Evolutionary conservation across 2,888 invertebrate genomes (phyloP), one percentile per base, ranked within the genome.

Genomic region (Tigriopus californicus): DNA sequence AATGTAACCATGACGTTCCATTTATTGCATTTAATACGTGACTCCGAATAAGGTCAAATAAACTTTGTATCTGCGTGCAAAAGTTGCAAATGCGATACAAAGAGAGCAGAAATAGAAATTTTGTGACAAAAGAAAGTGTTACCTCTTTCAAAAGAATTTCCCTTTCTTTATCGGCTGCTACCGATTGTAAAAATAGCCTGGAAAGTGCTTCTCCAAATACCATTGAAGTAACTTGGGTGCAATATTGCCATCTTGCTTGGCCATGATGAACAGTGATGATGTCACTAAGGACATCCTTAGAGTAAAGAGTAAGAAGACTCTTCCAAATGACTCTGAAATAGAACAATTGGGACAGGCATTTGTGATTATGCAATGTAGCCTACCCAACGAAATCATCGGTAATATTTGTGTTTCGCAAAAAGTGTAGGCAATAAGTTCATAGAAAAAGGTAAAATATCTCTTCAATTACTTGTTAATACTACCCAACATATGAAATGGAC

Each of bases 191-290:
- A 22, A 18, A 56, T 13, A 56, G 44, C 25, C 56, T 12, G 11
- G 56, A 42, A 56, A 56, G 42, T 20, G 44, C 46, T 33, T 56
- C 56, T 15, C 56, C 56, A 25, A 56, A 56, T 13, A 56, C 22
- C 46, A 33, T 42, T 8, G 56, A 56, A 24, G 56, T 44, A 1
- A 56, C 44, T 56, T 56, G 56, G 6, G 56, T 56, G 22, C 56
- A 56, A 25, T 56, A 56, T 56, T 56, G 56, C 56, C 56, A 56
- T n/a, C 56, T n/a, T 42, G 56, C 46, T 18, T 56, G 56, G 2
- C 56, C 56, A 56, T 56, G 56, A 15, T 56, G 56, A 4, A 56
- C 24, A 8, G 44, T 56, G 1, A 56, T 46, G 1, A 56, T 22
- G 24, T 56, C 56, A 12, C 46, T 44, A 1, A 56, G 46, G 18